Percentiles rank a stretch among this genome's conserved stretches.
Evolutionary conservation across 2,888 invertebrate species (phyloP).

Genomic region (Eupithecia centaureata): DNA sequence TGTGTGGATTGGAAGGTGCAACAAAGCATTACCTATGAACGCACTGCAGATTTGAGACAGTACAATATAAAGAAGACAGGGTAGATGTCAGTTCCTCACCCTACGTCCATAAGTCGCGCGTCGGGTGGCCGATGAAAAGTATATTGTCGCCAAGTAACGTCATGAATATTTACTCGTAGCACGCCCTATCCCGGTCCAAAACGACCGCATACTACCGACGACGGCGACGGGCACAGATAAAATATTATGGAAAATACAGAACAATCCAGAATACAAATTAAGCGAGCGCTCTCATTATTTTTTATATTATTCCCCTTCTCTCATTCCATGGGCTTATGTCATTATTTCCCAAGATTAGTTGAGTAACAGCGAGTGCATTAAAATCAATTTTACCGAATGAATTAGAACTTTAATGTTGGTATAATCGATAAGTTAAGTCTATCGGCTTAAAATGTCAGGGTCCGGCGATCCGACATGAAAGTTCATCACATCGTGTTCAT

Average conservation of each 20-base stretch:
- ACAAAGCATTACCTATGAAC: conserved; percentile 54
- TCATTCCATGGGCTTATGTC: conserved; percentile 28
- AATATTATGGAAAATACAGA: conserved; percentile 44
- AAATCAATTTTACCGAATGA: conserved; percentile 40
- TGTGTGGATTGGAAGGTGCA: conserved; percentile 52
- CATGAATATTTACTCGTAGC: conserved; percentile 74
- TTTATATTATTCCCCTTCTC: conserved; percentile 26
- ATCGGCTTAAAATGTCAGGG: conserved; percentile 75
- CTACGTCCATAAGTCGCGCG: conserved; percentile 68
- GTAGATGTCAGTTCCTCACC: conserved; percentile 59
- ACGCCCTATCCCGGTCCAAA: conserved; percentile 55
- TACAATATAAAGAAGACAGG: conserved; percentile 14
- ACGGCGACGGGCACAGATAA: conserved; percentile 36
- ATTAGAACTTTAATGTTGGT: conserved; percentile 62
- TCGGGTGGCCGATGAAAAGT: conserved; percentile 77
- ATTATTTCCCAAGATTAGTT: conserved; percentile 33
- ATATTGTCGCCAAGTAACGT: conserved; percentile 69
- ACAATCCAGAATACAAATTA: conserved; percentile 38
- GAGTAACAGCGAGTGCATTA: conserved; percentile 36
- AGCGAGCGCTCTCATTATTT: conserved; percentile 31
- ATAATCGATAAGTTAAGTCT: conserved; percentile 68
- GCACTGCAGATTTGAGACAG: conserved; percentile 7
- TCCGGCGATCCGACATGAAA: conserved; percentile 67
- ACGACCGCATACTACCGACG: conserved; percentile 31
- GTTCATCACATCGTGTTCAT: conserved; percentile 79